Conservation (phyloP, 1,140 invertebrate genomes). For the Lutraria rhynchaena region DNA sequence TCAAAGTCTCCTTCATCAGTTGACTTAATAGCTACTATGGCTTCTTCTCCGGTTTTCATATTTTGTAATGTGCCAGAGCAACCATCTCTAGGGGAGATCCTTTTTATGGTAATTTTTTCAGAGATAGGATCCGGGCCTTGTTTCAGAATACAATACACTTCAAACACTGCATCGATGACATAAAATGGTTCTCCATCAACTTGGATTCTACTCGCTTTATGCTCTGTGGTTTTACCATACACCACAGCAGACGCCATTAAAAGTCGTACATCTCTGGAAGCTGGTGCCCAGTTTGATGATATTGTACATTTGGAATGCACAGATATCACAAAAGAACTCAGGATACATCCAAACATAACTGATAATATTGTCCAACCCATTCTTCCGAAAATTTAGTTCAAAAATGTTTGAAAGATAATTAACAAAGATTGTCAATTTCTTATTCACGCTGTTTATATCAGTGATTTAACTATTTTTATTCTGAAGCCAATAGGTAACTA, state of each 20-base stretch:
- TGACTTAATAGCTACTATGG: slow-evolving; percentile 29
- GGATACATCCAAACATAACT: not conserved
- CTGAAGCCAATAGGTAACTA: no score
- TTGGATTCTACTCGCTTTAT: not conserved
- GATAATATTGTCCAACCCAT: not conserved
- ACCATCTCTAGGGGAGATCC: slow-evolving; percentile 34
- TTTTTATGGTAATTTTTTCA: slow-evolving; percentile 34
- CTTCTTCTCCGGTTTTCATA: slow-evolving; percentile 51
- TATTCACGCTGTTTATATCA: no score
- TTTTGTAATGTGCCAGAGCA: slow-evolving; percentile 35
- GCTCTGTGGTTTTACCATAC: slow-evolving; percentile 47
- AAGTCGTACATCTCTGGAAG: slow-evolving; percentile 36
- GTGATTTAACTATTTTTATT: no score
- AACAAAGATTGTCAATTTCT: no score
- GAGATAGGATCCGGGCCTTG: not conserved
- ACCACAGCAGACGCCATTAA: slow-evolving; percentile 30
- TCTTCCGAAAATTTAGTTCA: not conserved
- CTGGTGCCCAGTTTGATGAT: slow-evolving; percentile 12
- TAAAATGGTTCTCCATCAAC: slow-evolving; percentile 1
- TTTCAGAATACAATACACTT: slow-evolving; percentile 43
- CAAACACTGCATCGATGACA: slow-evolving; percentile 44
- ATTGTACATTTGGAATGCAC: slow-evolving; percentile 25
- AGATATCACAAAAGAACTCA: not conserved
- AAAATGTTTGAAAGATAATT: no score
- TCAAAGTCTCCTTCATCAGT: slow-evolving; percentile 29